These are phyloP conservation scores for Sycophila sp. DNA, from an alignment of 1,140 invertebrate genomes.

Conservation along the genomic window DNA sequence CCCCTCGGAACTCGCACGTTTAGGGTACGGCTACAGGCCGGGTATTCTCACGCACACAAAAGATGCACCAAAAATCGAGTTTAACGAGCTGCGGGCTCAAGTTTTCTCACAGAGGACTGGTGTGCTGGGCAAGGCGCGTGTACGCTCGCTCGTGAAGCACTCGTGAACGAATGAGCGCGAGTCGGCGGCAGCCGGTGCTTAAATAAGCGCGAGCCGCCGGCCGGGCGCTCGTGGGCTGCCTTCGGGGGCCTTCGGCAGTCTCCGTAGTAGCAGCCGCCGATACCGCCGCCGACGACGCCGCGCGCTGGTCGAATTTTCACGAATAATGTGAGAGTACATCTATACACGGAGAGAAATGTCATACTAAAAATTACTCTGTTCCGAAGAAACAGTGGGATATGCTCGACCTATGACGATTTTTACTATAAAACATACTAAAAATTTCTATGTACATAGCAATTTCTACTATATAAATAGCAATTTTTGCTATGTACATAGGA, in stretches of 20 bases:
- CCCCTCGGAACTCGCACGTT: neutral
- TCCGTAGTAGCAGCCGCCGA: conserved; percentile 42
- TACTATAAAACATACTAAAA: no score
- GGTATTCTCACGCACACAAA: neutral
- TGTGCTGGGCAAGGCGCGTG: neutral
- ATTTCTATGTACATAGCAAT: no score
- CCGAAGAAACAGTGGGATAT: no score
- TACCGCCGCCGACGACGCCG: no score
- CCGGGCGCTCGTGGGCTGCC: conserved; percentile 20
- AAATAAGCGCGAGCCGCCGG: conserved; percentile 52
- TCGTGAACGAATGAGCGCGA: conserved; percentile 56
- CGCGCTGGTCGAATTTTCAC: conserved; percentile 31
- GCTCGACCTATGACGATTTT: no score
- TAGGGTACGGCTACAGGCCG: neutral
- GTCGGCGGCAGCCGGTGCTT: conserved; percentile 55
- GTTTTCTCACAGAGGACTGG: neutral
- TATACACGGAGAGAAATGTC: neutral
- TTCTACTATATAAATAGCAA: no score
- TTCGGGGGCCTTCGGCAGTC: conserved; percentile 54
- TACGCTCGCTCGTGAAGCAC: conserved; percentile 34
- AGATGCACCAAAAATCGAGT: neutral
- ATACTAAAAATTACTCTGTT: no score
- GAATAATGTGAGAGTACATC: neutral
- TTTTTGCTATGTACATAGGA: no score
- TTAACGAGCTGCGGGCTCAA: neutral